Base-by-base conservation (phyloP, 92 coral and sea anemone genomes). In the Porites evermanni region DNA sequence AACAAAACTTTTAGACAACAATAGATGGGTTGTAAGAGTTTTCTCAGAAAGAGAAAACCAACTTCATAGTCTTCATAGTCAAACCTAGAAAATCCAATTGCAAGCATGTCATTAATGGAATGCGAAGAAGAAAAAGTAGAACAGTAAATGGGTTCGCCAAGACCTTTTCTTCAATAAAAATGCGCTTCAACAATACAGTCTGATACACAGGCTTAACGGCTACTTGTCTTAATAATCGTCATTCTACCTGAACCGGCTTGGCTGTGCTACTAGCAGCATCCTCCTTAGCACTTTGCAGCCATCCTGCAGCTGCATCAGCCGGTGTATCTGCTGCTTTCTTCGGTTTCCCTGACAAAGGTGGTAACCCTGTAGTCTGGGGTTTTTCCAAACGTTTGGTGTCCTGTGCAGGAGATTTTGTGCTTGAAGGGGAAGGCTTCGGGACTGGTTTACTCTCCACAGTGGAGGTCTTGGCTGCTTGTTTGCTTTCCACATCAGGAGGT, bases 261-360 rank as follows among this genome's bases (percentile, higher is more conserved):
- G 70, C 81, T 32, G 95, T 52, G 38, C 94, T 56, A 16, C 26
- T 67, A 11, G 92, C 87, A 12, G 91, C 95, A 66, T 95, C 98
- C 60, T 92, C 98, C 82, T 88, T 95, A 52, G 99, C 99, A 89
- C 95, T 93, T 50, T 91, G 85, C 61, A 97, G 51, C 99, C 99
- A 97, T 79, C 85, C 93, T 12, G 93, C 95, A 2, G 99, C 99
- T 29, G 99, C 99, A 68, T 93, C 97, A 29, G 96, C 86, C 5
- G 98, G 89, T 2, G 94, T 81, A 21, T 72, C 50, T 2, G 92
- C 24, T 7, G 52, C 84, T 50, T 81, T 86, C 87, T 80, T 90
- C 12, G 83, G 32, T 60, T 66, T 53, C 69, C 79, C 70, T 16
- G 83, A n/a, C 51, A 87, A 44, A 20, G 87, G 76, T 54, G 89